Base-by-base conservation (phyloP, 2,797 vertebrate genomes). In the Borostomias antarcticus region DNA sequence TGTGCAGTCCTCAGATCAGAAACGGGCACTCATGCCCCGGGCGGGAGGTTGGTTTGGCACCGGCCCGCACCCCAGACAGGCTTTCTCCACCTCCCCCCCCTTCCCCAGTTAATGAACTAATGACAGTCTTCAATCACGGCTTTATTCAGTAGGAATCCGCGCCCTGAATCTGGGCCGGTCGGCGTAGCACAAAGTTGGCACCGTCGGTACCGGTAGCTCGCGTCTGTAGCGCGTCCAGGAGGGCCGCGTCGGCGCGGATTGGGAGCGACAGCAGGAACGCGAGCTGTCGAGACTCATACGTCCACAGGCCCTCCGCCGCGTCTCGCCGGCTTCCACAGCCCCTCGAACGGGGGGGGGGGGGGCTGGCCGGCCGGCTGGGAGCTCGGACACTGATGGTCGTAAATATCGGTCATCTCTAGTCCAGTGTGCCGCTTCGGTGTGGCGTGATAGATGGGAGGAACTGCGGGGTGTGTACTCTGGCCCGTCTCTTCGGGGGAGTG, bases 401-500 rank as follows among this genome's bases (percentile, higher is more conserved):
- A 21, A 21, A 57, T 57, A 30, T 21, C 54, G 4, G 30, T 3
- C 30, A 29, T 33, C n/a, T n/a, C n/a, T n/a, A n/a, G n/a, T n/a
- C 3, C 29, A 57, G 54, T 17, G 30, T 57, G 33, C 15, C 30
- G 21, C 29, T 33, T 32, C 29, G 21, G 30, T 17, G 32, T 2
- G 21, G 11, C 8, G 37, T 58, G 21, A 40, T 25, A 7, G 33
- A 40, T 25, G 23, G 35, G 19, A 37, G 57, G 35, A 58, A 58
- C 33, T 26, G 9, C 15, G 11, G 29, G 32, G 37, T 81, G 72
- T 75, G 56, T 75, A 71, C 65, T 75, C 76, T 76, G 79, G 74
- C 71, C 62, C 1, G 8, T 5, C 17, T 26, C 43, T 75, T 19
- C 26, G 30, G 5, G 70, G 35, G 56, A 71, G 53, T 62, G 75